phyloP scores from a whole-genome alignment of 2,888 invertebrate species.

The Aphidius colemani region DNA sequence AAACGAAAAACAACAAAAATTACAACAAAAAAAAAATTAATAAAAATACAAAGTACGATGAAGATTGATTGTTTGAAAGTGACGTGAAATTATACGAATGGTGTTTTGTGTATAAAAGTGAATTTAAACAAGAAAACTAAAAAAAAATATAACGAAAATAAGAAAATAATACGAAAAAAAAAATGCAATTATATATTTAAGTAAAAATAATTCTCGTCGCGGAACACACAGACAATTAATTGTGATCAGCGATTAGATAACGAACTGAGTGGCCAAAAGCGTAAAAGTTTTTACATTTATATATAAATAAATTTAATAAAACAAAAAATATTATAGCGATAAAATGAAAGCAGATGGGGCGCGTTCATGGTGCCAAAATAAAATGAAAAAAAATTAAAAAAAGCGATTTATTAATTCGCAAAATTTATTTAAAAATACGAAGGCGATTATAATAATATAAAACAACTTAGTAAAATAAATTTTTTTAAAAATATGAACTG shows the following conservation, averaged over 20 bases:
- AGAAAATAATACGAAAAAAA: constrained; percentile 30
- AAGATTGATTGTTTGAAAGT: constrained; percentile 16
- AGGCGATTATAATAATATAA: constrained; percentile 36
- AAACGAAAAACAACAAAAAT: constrained; percentile 23
- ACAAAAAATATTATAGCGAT: constrained; percentile 11
- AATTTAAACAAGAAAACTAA: constrained; percentile 25
- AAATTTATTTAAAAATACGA: constrained; percentile 28
- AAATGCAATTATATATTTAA: constrained; percentile 27
- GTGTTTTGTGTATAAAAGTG: constrained; percentile 34
- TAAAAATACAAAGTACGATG: constrained; percentile 17
- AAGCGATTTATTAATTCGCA: constrained; percentile 30
- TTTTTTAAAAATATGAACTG: constrained; percentile 52
- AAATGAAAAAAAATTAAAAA: constrained; percentile 29
- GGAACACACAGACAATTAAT: constrained; percentile 52
- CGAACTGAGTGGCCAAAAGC: constrained; percentile 59
- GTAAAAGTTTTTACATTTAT: constrained; percentile 56
- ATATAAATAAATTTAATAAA: constrained; percentile 34
- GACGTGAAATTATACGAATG: no score
- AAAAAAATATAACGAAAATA: background rate
- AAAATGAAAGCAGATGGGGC: constrained; percentile 36
- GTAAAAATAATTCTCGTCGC: constrained; percentile 39
- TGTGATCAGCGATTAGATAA: constrained; percentile 50
- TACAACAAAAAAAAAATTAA: constrained; percentile 26
- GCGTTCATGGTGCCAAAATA: constrained; percentile 53
- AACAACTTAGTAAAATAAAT: constrained; percentile 27